A percentile compares a stretch with the other conserved stretches of the same genome.
Conservation (phyloP, 2,113 vertebrate species). For the Hemibagrus wyckioides region DNA sequence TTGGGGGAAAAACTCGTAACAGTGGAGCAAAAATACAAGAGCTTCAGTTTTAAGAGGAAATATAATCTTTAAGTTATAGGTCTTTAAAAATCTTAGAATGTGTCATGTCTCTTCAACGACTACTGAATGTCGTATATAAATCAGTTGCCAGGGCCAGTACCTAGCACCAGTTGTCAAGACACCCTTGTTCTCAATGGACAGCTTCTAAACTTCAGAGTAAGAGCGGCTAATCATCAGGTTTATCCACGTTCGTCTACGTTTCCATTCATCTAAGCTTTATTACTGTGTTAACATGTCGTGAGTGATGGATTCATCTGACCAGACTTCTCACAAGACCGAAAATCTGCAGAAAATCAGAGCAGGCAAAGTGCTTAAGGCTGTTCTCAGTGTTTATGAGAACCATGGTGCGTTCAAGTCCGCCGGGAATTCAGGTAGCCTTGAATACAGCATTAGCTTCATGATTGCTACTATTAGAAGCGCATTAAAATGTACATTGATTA, state of each 20-base stretch:
- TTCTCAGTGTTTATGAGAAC: constrained; percentile 26
- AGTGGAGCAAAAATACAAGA: too few species aligned
- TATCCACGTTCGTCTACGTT: background rate
- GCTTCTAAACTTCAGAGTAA: background rate
- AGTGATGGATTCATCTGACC: constrained; percentile 32
- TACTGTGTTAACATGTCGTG: background rate
- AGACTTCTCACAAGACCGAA: background rate
- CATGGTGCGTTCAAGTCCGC: background rate
- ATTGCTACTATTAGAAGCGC: background rate
- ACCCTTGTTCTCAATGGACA: background rate
- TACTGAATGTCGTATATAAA: background rate
- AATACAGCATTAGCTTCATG: background rate
- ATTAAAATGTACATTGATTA: background rate
- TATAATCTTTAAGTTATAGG: background rate
- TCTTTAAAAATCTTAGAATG: background rate
- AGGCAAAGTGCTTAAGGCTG: constrained; percentile 3
- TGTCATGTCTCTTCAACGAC: background rate
- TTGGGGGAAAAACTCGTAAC: background rate
- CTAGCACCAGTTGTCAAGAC: constrained; percentile 13
- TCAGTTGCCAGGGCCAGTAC: background rate
- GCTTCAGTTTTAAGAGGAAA: background rate
- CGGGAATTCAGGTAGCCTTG: constrained; percentile 37
- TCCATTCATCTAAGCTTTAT: background rate
- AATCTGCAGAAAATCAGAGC: constrained; percentile 6
- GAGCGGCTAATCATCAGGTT: background rate